These are phyloP conservation scores for Boloria euphrosyne DNA, from an alignment of 2,888 invertebrate species.

Conservation along the genomic window DNA sequence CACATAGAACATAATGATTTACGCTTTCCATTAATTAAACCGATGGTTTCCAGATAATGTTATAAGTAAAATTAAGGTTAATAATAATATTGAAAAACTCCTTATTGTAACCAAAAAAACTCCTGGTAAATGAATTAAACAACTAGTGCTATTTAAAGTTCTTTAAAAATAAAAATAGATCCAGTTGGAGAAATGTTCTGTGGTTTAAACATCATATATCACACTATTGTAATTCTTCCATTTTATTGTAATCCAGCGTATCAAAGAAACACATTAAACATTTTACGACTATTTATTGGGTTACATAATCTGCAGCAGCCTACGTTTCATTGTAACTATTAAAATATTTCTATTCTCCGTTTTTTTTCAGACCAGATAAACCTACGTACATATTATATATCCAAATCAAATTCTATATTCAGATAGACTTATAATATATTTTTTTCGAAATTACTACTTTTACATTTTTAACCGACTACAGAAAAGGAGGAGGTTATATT, in stretches of 20 bases:
- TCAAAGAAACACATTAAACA: slow-evolving; percentile 38
- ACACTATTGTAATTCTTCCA: slow-evolving; percentile 27
- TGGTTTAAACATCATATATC: slow-evolving; percentile 41
- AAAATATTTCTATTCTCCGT: neutral
- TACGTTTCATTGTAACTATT: slow-evolving; percentile 13
- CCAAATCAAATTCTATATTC: too few species aligned
- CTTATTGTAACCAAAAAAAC: too few species aligned
- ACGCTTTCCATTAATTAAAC: too few species aligned
- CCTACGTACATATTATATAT: neutral
- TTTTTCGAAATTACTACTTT: too few species aligned
- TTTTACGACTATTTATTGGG: slow-evolving; percentile 42
- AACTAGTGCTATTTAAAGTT: neutral
- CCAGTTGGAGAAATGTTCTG: neutral
- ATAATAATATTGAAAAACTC: too few species aligned
- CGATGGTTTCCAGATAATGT: too few species aligned
- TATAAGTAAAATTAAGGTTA: too few species aligned
- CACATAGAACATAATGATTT: too few species aligned
- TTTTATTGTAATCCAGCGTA: slow-evolving; percentile 32
- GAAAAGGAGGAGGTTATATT: too few species aligned
- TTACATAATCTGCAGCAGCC: slow-evolving; percentile 30
- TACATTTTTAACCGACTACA: too few species aligned
- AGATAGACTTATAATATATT: too few species aligned
- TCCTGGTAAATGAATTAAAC: neutral
- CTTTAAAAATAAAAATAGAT: slow-evolving; percentile 10
- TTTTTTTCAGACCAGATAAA: neutral